Conservation (phyloP, 2,888 invertebrate species). For the Erpobdella octoculata region DNA sequence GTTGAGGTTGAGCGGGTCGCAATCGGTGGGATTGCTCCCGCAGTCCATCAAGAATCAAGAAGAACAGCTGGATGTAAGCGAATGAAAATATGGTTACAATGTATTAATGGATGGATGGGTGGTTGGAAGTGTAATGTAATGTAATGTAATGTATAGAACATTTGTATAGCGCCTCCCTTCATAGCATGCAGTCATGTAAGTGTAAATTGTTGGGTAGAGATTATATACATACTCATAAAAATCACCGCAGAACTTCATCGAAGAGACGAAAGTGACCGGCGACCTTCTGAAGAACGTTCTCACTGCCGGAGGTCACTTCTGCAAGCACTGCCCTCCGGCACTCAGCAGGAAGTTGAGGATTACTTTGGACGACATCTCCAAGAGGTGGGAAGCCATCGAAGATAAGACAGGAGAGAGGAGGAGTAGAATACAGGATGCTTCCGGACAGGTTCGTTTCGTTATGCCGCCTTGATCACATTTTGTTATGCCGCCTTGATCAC, state of each 20-base stretch:
- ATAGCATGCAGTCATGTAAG: no score
- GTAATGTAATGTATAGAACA: no score
- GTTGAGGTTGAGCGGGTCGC: conserved; percentile 81
- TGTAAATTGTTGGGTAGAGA: background rate
- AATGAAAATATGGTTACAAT: no score
- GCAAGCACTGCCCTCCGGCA: conserved; percentile 1
- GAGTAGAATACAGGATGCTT: conserved; percentile 88
- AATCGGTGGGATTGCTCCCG: conserved; percentile 92
- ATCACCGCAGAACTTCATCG: conserved; percentile 19
- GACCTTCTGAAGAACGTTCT: background rate
- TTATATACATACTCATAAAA: background rate
- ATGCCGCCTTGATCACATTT: no score
- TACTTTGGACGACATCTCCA: conserved; percentile 77
- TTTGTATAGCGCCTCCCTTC: no score
- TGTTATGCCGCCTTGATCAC: no score
- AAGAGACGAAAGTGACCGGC: conserved; percentile 12
- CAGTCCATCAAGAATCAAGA: conserved; percentile 95
- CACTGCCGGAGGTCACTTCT: background rate
- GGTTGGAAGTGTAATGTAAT: no score
- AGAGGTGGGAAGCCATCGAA: conserved; percentile 86
- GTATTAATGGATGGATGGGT: no score
- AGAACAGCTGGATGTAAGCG: conserved; percentile 85
- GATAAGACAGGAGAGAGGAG: conserved; percentile 88
- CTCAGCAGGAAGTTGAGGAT: conserved; percentile 76
- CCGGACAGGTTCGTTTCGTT: background rate